Evolutionary conservation across 2,888 invertebrate genomes (phyloP), one percentile per base, ranked within the genome.

Genomic region (Diplolepis rosae): DNA sequence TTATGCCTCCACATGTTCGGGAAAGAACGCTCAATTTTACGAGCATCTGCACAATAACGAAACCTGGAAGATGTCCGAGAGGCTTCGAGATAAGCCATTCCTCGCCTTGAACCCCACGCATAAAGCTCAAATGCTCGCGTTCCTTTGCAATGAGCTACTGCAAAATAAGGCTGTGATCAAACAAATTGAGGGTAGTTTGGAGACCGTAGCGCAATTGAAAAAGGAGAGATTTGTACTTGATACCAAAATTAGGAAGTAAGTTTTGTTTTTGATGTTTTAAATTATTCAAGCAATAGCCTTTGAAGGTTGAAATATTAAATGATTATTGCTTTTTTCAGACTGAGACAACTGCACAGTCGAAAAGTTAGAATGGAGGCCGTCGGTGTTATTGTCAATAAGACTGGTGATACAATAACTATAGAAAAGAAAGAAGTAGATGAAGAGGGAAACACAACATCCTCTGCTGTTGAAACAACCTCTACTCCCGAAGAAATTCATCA

Each of bases 221-320:
- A 95, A 97, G 83, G 98, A 98, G 85, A 93, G 97, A 80, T 98
- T 98, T 92, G 92, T 97, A 73, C 91, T 97, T 82, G 98, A 98
- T 85, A 96, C 96, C 85, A 96, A 97, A 90, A 94, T 98, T 56
- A 92, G 98, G 86, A 97, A 97, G 94, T 96, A 90, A 90, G 94
- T 92, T 54, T n/a, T 45, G 18, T 54, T 67, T 15, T 35, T 15
- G 28, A 50, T 22, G 4, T 32, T 22, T n/a, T 50, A 48, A 28
- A 2, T 11, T 27, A n/a, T 18, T 9, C 11, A 56, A 5, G n/a
- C 6, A 15, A 9, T 1, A 42, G n/a, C 5, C 0, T n/a, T n/a
- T 24, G 15, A 42, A 54, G 30, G 50, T 28, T 66, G 6, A 66
- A 56, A 65, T 22, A 42, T 13, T 24, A 30, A 68, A 15, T 70